These are phyloP conservation scores for Anneissia japonica DNA, from an alignment of 35 echinoderm and acorn worm species.

Conservation along the genomic window DNA sequence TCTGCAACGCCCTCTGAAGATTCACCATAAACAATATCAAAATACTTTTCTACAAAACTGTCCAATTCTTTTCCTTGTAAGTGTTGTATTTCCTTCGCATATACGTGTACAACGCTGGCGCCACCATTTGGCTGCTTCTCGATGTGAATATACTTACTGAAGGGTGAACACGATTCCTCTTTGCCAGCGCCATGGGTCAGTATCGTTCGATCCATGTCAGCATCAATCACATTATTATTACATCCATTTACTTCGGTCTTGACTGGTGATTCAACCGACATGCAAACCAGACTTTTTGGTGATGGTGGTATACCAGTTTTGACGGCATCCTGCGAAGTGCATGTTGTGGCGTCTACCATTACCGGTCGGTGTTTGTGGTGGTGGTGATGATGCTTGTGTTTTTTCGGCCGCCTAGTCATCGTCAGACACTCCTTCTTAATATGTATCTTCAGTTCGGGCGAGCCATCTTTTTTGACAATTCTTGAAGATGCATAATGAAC, in stretches of 20 bases:
- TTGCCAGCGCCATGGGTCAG: not conserved
- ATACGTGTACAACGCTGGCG: slow-evolving; percentile 88
- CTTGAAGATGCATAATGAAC: slow-evolving; percentile 10
- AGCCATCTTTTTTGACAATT: slow-evolving; percentile 93
- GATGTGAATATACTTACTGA: slow-evolving; percentile 80
- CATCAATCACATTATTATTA: not conserved
- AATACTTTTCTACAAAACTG: slow-evolving; percentile 67
- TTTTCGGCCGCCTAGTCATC: slow-evolving; percentile 65
- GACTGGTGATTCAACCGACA: not conserved
- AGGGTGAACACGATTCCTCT: slow-evolving; percentile 23
- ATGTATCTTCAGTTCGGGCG: slow-evolving; percentile 67
- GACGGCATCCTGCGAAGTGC: not conserved
- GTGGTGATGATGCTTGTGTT: slow-evolving; percentile 81
- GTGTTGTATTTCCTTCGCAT: slow-evolving; percentile 74
- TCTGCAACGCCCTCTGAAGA: slow-evolving; percentile 58
- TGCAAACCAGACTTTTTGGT: not conserved
- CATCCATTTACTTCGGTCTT: not conserved
- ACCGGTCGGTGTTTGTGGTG: slow-evolving; percentile 43
- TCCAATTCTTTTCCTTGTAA: slow-evolving; percentile 60
- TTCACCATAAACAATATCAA: slow-evolving; percentile 67
- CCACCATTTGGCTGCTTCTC: slow-evolving; percentile 82
- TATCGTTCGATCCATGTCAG: not conserved
- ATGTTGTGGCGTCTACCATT: slow-evolving; percentile 21
- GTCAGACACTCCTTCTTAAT: slow-evolving; percentile 63
- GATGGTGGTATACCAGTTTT: not conserved